These are phyloP conservation scores for Hartigia nigra DNA, from an alignment of 2,888 invertebrate genomes.

Conservation along the genomic window DNA sequence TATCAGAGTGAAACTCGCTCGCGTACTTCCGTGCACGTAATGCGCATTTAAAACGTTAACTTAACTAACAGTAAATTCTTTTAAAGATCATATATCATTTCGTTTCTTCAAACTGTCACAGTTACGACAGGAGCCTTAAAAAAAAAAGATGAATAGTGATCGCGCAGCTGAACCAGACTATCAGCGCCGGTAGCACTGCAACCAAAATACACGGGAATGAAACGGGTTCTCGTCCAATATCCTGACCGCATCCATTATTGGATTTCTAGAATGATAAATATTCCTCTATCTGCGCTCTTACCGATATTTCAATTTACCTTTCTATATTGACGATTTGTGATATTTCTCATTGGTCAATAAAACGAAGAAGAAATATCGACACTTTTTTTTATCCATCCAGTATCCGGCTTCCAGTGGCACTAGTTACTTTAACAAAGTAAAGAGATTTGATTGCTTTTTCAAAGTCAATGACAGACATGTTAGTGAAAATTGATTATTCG, in stretches of 20 bases:
- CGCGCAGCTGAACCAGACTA: background rate
- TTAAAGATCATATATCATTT: background rate
- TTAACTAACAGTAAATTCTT: background rate
- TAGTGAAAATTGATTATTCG: background rate
- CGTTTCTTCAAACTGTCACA: background rate
- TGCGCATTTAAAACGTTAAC: background rate
- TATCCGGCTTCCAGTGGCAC: background rate
- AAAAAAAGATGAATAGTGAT: background rate
- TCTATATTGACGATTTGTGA: background rate
- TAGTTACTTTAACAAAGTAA: background rate
- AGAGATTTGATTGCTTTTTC: background rate
- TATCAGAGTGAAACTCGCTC: background rate
- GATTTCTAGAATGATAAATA: background rate
- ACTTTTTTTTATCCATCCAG: background rate
- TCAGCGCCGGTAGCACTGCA: background rate
- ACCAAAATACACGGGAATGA: background rate
- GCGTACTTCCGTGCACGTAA: background rate
- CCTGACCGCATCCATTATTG: background rate
- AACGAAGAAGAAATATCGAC: background rate
- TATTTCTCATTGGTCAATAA: background rate
- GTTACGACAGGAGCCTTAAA: background rate
- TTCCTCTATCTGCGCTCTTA: background rate
- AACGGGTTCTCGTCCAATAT: background rate
- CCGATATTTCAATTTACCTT: background rate
- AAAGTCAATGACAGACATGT: background rate